Conservation (phyloP, 2,888 invertebrate genomes). For the Gerris lacustris region DNA sequence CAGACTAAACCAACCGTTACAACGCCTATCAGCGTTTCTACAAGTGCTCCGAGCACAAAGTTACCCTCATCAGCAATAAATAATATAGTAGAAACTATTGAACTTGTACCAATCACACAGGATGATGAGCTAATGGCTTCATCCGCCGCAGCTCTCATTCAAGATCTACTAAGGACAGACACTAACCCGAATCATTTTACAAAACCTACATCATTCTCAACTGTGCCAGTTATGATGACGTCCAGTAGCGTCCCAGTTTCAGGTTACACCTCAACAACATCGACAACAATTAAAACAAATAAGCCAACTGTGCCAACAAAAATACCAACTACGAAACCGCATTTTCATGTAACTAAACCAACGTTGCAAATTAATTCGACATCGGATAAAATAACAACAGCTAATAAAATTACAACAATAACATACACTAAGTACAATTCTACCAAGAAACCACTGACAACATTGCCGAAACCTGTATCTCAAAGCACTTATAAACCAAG, state of each 20-base stretch:
- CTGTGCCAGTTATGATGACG: neutral
- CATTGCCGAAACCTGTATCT: conserved; percentile 10
- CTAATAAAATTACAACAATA: conserved; percentile 10
- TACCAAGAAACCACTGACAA: neutral
- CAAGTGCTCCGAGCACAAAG: too few relatives aligned
- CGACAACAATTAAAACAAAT: conserved; percentile 17
- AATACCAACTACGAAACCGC: conserved; percentile 8
- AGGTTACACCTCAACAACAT: too few relatives aligned
- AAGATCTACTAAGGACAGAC: conserved; percentile 4
- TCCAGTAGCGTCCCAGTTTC: too few relatives aligned
- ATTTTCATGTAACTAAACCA: neutral
- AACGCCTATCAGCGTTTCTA: neutral
- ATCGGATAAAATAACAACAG: conserved; percentile 9
- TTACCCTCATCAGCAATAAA: neutral
- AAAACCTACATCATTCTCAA: conserved; percentile 1
- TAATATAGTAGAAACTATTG: neutral
- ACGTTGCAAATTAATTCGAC: conserved; percentile 4
- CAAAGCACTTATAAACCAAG: neutral
- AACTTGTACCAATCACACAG: neutral
- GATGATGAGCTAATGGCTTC: conserved; percentile 6
- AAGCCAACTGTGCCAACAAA: conserved; percentile 15
- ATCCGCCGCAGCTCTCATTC: conserved; percentile 5
- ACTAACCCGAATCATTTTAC: neutral
- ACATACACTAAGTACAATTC: neutral
- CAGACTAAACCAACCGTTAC: neutral